phyloP scores from a whole-genome alignment of 2,888 invertebrate species.

The Watsonalla cultraria region DNA sequence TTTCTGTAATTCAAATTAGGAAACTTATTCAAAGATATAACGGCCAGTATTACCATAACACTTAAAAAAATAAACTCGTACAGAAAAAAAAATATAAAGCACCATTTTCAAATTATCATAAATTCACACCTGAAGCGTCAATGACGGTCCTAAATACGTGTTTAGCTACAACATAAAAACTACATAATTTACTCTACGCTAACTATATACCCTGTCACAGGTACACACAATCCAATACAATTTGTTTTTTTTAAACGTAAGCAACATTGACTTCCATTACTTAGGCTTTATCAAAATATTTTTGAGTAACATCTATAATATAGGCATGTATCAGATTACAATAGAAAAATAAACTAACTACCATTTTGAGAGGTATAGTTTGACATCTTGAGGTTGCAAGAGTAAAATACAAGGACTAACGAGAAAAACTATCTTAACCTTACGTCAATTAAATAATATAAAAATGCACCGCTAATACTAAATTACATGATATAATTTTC shows the following conservation, averaged over 20 bases:
- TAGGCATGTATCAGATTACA: background rate
- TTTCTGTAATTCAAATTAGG: no score
- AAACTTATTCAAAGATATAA: no score
- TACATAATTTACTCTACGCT: conserved; percentile 23
- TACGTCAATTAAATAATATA: conserved; percentile 39
- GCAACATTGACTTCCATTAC: background rate
- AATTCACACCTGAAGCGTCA: conserved; percentile 8
- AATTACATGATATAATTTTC: conserved; percentile 44
- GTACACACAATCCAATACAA: conserved; percentile 21
- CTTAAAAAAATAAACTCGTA: conserved; percentile 44
- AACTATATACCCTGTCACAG: conserved; percentile 50
- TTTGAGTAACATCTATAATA: background rate
- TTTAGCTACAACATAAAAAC: conserved; percentile 17
- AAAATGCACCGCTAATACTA: conserved; percentile 70
- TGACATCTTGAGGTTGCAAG: conserved; percentile 24
- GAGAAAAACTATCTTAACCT: conserved; percentile 27
- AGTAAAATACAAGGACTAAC: conserved; percentile 28
- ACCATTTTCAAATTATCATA: conserved; percentile 33
- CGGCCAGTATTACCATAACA: background rate
- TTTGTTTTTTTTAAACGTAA: background rate
- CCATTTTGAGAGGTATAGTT: conserved; percentile 4
- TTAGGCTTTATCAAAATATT: background rate
- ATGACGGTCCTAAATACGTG: conserved; percentile 5
- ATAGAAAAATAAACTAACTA: background rate
- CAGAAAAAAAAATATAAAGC: conserved; percentile 41